Evolutionary conservation across 2,797 vertebrate genomes (phyloP), one percentile per base, ranked within the genome.

Genomic region (Oceanodroma leucorhoa): DNA sequence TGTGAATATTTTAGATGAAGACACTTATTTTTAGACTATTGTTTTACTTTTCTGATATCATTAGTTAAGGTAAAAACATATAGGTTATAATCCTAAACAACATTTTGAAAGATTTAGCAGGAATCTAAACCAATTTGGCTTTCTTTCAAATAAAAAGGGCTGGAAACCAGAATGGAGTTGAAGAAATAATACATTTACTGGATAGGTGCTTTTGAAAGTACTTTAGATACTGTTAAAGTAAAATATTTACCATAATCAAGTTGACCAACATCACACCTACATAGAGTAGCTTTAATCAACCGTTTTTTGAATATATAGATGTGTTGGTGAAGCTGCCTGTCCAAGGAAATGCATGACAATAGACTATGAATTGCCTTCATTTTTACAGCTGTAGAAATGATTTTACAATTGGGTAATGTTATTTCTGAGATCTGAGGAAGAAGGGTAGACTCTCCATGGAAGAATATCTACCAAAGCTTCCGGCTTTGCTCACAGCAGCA

Each of bases 11-110:
- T 89, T 57, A 89, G 54, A 76, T 67, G 8, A 83, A 93, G 82
- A 75, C 38, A 45, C 53, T 88, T 89, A 62, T 64, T 89, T 93
- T 89, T 92, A 85, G 89, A 87, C 29, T 43, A 11, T 32, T 87
- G 48, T 93, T 93, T 86, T 88, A 48, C 36, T 70, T 79, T 70
- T 80, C 69, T 58, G 57, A 3, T 70, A 23, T 54, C 50, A 53
- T 88, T 89, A 92, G 20, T 76, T 77, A 66, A 94, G 51, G 26
- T 89, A 76, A 96, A 91, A 83, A 21, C 16, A 29, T 41, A 79
- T 1, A 81, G 15, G 36, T 83, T 78, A 18, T 36, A 78, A 62
- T 75, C 32, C 41, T 81, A 82, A 87, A 62, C 21, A 53, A 26
- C 2, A 0, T 86, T 94, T 73, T 60, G n/a, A 40, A 87, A 92